These are phyloP conservation scores for Copidosoma aretas DNA, from an alignment of 2,888 invertebrate genomes.

Conservation along the genomic window DNA sequence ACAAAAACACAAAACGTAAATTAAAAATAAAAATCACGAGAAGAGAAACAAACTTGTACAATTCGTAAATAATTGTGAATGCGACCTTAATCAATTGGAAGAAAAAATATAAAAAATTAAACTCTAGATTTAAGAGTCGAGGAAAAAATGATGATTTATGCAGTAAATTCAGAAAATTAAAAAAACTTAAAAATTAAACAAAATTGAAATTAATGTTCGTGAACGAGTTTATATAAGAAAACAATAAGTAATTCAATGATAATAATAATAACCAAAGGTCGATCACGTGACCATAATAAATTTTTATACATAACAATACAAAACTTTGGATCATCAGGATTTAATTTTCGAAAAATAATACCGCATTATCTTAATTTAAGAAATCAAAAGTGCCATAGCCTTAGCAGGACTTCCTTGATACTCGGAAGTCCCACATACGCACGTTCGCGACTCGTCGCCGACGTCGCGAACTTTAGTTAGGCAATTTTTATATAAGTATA, in stretches of 20 bases:
- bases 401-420: conserved; percentile 33
- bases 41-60: conserved; percentile 2
- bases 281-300: conserved; percentile 29
- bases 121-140: conserved; percentile 39
- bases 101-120: conserved; percentile 6
- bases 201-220: conserved; percentile 21
- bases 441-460: conserved; percentile 15
- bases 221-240: conserved; percentile 37
- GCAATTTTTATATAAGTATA: conserved; percentile 22
- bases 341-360: conserved; percentile 34
- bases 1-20: conserved; percentile 30
- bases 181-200: conserved; percentile 32
- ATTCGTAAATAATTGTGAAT: conserved; percentile 13
- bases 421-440: conserved; percentile 35
- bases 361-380: conserved; percentile 34
- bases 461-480: conserved; percentile 35
- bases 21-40: not conserved
- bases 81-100: conserved; percentile 14
- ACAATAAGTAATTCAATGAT: conserved; percentile 40
- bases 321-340: conserved; percentile 33
- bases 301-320: conserved; percentile 1
- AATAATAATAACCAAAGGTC: conserved; percentile 17
- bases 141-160: conserved; percentile 15
- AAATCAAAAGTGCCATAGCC: conserved; percentile 38
- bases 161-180: conserved; percentile 16